Evolutionary conservation across 2,113 vertebrate genomes (phyloP), one percentile per base, ranked within the genome.

Genomic region (Platichthys stellatus): DNA sequence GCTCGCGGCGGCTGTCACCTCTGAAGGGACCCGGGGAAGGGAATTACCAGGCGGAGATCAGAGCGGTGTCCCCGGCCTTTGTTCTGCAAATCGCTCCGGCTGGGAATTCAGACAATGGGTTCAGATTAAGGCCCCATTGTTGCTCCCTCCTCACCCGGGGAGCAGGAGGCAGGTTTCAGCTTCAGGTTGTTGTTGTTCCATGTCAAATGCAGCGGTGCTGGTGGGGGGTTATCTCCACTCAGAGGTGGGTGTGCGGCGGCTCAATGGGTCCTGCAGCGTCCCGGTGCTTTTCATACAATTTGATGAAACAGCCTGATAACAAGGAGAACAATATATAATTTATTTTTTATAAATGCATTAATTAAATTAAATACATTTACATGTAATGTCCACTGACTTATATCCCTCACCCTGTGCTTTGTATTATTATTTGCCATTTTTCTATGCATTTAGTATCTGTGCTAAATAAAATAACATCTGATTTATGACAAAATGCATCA

Each of bases 121-220:
- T 70, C 59, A 91, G 86, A 92, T 91, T 86, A 90, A 83, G 51
- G 45, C 72, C 69, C 83, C 3, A 76, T 86, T 88, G 85, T 92
- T 85, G 68, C 24, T 5, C 10, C 63, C 49, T 72, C 56, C 66
- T 71, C 68, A 67, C 14, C 59, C 76, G 9, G 61, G 56, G 51
- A 61, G 49, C 47, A 54, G 43, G 74, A 83, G 77, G 65, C 82
- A 78, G 82, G 79, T 77, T 76, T 80, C 81, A 24, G 62, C 70
- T 69, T 61, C 62, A 61, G 18, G 0, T 28, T n/a, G 0, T 28
- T 70, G 59, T 63, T 74, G 67, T 81, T 80, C 64, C 76, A 70
- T 67, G 70, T 81, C 62, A 74, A 54, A 72, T 69, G 28, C 26
- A 3, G 74, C 80, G 18, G 21, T 26, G 63, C 11, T 63, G 58